These are phyloP conservation scores for Crypturellus tataupa DNA, from an alignment of 2,797 vertebrate genomes.

Conservation along the genomic window DNA sequence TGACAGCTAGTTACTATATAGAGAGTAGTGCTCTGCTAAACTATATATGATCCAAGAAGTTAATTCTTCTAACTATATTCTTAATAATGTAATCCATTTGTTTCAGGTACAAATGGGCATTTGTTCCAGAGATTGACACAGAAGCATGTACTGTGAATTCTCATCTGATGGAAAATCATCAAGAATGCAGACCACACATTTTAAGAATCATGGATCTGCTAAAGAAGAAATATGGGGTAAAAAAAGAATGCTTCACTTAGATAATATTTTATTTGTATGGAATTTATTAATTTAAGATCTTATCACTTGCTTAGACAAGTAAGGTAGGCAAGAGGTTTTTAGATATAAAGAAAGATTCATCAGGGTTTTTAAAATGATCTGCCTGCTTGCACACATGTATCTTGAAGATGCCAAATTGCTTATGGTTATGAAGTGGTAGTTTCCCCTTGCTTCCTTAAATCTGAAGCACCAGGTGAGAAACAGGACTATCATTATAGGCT, in stretches of 20 bases:
- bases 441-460: not conserved
- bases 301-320: not conserved
- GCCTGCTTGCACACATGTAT: not conserved
- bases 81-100: not conserved
- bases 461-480: not conserved
- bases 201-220: conserved; percentile 89
- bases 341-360: not conserved
- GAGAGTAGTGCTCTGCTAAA: not conserved
- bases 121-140: conserved; percentile 95
- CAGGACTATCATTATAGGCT: not conserved
- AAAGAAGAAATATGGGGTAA: conserved; percentile 88
- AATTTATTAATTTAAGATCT: not conserved
- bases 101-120: conserved; percentile 96
- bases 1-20: not conserved
- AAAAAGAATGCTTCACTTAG: not conserved
- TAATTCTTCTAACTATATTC: not conserved
- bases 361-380: not conserved
- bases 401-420: not conserved
- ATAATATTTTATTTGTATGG: not conserved
- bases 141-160: conserved; percentile 82
- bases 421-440: not conserved
- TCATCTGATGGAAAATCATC: conserved; percentile 86
- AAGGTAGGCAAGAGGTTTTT: not conserved
- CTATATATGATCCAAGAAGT: not conserved
- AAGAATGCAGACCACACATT: conserved; percentile 91